Conservation (phyloP, 2,888 invertebrate species). For the Thera britannica region DNA sequence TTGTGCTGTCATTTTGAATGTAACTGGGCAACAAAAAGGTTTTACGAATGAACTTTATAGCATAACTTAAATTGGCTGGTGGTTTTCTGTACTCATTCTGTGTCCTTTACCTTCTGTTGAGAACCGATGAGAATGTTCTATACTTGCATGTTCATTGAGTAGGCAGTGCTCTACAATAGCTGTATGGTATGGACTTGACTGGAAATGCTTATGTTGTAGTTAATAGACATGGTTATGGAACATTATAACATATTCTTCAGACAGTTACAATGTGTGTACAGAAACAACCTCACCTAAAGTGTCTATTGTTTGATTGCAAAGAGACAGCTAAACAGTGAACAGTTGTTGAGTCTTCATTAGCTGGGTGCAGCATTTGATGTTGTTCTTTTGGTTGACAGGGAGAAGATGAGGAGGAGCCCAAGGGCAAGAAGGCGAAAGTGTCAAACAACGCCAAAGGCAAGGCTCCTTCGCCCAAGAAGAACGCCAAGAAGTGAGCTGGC, state of each 20-base stretch:
- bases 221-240: neutral
- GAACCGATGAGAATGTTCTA: conserved; percentile 19
- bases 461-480: conserved; percentile 89
- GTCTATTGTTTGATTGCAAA: neutral
- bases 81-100: conserved; percentile 81
- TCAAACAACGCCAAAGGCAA: conserved; percentile 89
- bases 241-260: neutral
- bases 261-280: neutral
- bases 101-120: conserved; percentile 78
- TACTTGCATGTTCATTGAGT: conserved; percentile 18
- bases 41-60: neutral
- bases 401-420: conserved; percentile 91
- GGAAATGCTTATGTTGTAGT: neutral
- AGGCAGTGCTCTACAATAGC: neutral
- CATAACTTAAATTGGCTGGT: conserved; percentile 67
- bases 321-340: neutral
- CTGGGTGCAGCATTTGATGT: neutral
- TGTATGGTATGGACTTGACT: neutral
- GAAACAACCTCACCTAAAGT: neutral
- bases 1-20: conserved; percentile 57
- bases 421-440: conserved; percentile 91
- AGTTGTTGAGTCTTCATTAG: neutral
- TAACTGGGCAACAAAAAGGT: conserved; percentile 48
- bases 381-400: conserved; percentile 67
- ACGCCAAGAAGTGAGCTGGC: conserved; percentile 82